Evolutionary conservation across 2,113 vertebrate genomes (phyloP).

Genomic region (Dermatemys mawii): DNA sequence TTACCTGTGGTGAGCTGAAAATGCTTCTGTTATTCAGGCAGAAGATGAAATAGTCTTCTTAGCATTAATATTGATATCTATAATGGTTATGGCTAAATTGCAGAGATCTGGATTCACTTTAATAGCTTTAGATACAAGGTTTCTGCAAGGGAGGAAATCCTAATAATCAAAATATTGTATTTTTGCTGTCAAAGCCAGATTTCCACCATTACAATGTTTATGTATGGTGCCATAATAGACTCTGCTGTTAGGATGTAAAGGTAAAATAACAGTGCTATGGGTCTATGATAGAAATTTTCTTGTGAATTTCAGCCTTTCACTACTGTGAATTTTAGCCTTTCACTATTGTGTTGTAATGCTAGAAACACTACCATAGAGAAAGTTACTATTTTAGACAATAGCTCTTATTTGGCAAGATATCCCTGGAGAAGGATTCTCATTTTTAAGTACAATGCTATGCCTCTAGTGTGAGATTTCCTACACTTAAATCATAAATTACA

Average conservation of each 20-base stretch:
- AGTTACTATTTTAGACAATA: conserved; percentile 6
- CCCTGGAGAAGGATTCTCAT: conserved; percentile 42
- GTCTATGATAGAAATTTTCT: conserved; percentile 41
- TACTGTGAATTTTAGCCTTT: conserved; percentile 18
- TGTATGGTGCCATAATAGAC: not conserved
- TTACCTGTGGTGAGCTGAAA: not conserved
- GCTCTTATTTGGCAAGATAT: conserved; percentile 25
- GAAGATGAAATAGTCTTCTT: not conserved
- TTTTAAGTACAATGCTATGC: conserved; percentile 30
- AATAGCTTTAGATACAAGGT: not conserved
- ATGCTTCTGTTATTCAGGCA: not conserved
- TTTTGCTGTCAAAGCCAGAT: not conserved
- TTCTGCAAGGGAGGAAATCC: not conserved
- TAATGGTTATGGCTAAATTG: not conserved
- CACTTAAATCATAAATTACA: conserved; percentile 19
- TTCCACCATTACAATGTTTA: not conserved
- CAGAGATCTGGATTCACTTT: not conserved
- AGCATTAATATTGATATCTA: not conserved
- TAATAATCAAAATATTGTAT: not conserved
- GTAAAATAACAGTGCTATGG: not conserved
- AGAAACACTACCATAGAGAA: too few species aligned
- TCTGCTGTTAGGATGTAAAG: conserved; percentile 20
- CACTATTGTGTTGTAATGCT: not conserved
- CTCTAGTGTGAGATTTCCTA: conserved; percentile 49
- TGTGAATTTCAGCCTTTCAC: conserved; percentile 35